Evolutionary conservation across 2,797 vertebrate species (phyloP), one percentile per base, ranked within the genome.

Genomic region (Sebastolobus altivelis): DNA sequence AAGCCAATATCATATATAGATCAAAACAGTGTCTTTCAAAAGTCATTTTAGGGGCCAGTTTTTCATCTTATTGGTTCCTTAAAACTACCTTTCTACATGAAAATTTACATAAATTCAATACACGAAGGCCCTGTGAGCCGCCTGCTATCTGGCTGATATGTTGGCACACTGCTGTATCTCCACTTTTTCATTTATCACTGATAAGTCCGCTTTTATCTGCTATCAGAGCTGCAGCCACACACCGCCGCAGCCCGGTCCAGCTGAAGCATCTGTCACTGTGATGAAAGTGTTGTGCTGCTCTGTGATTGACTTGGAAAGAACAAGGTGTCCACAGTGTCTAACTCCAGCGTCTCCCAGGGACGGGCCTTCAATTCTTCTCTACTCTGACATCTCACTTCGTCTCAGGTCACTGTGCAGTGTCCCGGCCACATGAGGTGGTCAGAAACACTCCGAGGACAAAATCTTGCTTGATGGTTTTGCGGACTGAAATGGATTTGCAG

Each of bases 251-350:
- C 27, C 27, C 69, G 81, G 16, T 60, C 82, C 58, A 65, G 66
- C 54, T 65, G 20, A 58, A 75, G 54, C 72, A 91, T 92, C 76
- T 14, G 72, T 87, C 74, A 83, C 67, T 35, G 69, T 78, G 81
- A 88, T 82, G 22, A 72, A 80, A 82, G 60, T 33, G 18, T 65
- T 58, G 43, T 60, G 56, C 59, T 37, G 35, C 25, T 18, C 18
- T 4, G 43, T 49, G 73, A 88, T 65, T 75, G 77, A 85, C 87
- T 89, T 59, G 61, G 62, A 84, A 79, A 81, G 84, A 81, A 81
- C 83, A 79, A 83, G 66, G 46, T 61, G 58, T 90, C 66, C 67
- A 72, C 63, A 25, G 67, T 73, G 68, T 84, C 75, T 67, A 72
- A 81, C 70, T 81, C 38, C 35, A 65, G 65, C 35, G 72, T 90